Evolutionary conservation across 2,888 invertebrate species (phyloP), one percentile per base, ranked within the genome.

Genomic region (Tholera decimalis): DNA sequence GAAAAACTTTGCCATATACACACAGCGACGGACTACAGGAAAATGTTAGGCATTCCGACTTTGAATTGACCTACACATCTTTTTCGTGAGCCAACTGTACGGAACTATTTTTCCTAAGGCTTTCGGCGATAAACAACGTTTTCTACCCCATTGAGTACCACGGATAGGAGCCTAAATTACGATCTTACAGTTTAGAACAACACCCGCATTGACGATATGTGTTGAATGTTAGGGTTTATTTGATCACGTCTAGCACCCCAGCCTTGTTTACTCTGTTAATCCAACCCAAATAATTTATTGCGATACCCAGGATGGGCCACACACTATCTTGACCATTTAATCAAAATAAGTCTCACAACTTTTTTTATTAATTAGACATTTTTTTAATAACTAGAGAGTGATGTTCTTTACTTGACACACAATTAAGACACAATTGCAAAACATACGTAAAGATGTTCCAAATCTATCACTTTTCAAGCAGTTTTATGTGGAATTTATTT

Each of bases 191-290:
- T 41, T 30, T 9, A 50, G 26, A 26, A 46, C 26, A 54, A 33
- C 24, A 30, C 20, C 3, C 53, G 26, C 7, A n/a, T 43, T 61
- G 28, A 39, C 63, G 24, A 60, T 57, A 57, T 20, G 49, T 55
- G 51, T 62, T 41, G 28, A 46, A 26, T 55, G 24, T 46, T 33
- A 28, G 24, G 33, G 37, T 58, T 51, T 74, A 74, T 56, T 69
- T 69, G 56, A 39, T 47, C 41, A 61, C 41, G 20, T 49, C 20
- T 47, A n/a, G 18, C 37, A 51, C 26, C 39, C n/a, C 20, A 53
- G 8, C 44, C 13, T 37, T 56, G 39, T 67, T 47, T 69, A 69
- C 41, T 24, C 18, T 8, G 22, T 26, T 57, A 41, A 58, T 64
- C 18, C 11, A 51, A 28, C 51, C 30, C 11, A 26, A 28, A 2